phyloP scores from a whole-genome alignment of 2,797 vertebrate species.

The Myotis vivesi region DNA sequence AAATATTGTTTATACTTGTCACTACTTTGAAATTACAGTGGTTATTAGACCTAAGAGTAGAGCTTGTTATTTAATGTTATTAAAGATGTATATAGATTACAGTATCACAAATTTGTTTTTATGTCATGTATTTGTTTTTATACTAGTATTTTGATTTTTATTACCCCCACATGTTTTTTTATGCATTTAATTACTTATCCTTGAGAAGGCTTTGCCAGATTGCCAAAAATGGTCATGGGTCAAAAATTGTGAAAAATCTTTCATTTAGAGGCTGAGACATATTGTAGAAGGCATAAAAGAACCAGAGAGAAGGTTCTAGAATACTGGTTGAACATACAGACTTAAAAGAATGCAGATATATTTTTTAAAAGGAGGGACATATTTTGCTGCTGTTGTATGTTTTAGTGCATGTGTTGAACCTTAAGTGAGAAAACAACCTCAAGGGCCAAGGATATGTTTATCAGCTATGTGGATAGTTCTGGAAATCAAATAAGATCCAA shows the following conservation, averaged over 20 bases:
- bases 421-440: background rate
- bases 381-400: background rate
- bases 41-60: background rate
- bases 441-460: background rate
- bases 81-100: background rate
- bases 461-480: background rate
- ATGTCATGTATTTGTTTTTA: background rate
- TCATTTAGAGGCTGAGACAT: background rate
- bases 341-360: background rate
- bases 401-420: background rate
- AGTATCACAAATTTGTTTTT: background rate
- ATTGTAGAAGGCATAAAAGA: background rate
- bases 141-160: background rate
- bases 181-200: background rate
- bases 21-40: background rate
- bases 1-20: background rate
- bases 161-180: background rate
- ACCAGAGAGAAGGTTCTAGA: background rate
- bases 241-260: background rate
- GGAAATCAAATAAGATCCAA: background rate
- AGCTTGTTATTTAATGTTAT: background rate
- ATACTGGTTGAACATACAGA: background rate
- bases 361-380: background rate
- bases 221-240: background rate
- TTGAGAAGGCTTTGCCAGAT: background rate